Percentiles rank a stretch among this genome's conserved stretches.
Conservation (phyloP, 2,888 invertebrate genomes). For the Lasioglossum vierecki region DNA sequence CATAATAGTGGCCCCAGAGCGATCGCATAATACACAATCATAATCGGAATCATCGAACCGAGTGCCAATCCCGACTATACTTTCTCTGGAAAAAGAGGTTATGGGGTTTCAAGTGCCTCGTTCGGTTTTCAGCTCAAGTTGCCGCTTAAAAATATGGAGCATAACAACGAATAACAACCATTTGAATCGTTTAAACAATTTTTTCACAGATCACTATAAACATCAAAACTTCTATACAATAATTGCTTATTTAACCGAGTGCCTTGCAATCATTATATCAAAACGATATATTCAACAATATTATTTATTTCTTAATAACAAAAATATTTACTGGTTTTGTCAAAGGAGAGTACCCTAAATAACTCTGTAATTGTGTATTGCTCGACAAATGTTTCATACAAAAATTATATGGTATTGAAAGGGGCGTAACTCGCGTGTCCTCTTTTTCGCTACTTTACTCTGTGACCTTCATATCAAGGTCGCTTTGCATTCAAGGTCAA, state of each 20-base stretch:
- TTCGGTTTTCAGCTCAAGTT: conserved; percentile 51
- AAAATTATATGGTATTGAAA: neutral
- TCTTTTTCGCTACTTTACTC: neutral
- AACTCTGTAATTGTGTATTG: neutral
- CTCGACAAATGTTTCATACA: neutral
- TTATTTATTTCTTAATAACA: neutral
- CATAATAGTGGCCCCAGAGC: conserved; percentile 26
- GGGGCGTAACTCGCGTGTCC: neutral
- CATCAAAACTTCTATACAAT: neutral
- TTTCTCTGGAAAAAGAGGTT: conserved; percentile 65
- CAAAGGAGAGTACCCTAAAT: neutral
- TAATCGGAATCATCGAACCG: conserved; percentile 52
- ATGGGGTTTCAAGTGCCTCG: conserved; percentile 49
- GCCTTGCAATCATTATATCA: neutral
- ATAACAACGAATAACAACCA: neutral
- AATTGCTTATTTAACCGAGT: neutral
- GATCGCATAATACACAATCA: conserved; percentile 43
- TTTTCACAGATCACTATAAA: neutral
- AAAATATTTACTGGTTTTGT: neutral
- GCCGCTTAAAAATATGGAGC: neutral
- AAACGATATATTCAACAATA: neutral
- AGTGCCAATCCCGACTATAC: conserved; percentile 51
- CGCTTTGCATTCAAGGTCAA: neutral
- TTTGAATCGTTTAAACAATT: neutral
- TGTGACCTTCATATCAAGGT: neutral